Evolutionary conservation across 2,797 vertebrate species (phyloP).

Genomic region (Scolopax bukidnonensis): DNA sequence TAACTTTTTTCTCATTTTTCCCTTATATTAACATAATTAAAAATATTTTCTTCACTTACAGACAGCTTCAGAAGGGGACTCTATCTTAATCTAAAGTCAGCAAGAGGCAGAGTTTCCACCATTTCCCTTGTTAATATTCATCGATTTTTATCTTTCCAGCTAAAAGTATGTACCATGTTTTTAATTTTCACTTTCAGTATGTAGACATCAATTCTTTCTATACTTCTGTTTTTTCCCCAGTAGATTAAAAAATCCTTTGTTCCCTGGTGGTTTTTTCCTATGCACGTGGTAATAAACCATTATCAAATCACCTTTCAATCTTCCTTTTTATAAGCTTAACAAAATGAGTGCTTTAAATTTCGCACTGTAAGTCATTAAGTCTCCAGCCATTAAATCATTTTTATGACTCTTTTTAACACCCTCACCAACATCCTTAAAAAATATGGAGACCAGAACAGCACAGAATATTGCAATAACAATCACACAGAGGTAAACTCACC

Average conservation of each 20-base stretch:
- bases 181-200: not conserved
- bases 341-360: constrained; percentile 48
- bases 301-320: constrained; percentile 57
- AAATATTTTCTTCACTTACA: not conserved
- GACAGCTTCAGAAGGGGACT: not conserved
- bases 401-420: constrained; percentile 38
- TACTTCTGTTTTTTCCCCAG: not conserved
- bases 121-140: not conserved
- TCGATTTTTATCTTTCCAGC: not conserved
- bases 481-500: not conserved
- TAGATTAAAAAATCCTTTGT: constrained; percentile 40
- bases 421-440: not conserved
- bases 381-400: constrained; percentile 49
- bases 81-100: not conserved
- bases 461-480: not conserved
- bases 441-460: not conserved
- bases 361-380: constrained; percentile 27
- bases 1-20: not conserved
- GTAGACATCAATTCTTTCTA: not conserved
- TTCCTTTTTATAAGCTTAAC: constrained; percentile 43
- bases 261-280: not conserved
- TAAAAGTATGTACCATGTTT: not conserved
- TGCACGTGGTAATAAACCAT: constrained; percentile 28
- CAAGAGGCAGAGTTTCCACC: not conserved
- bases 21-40: not conserved